Base-by-base conservation (phyloP, 1,140 invertebrate genomes). In the Mycetomoellerius zeteki region DNA sequence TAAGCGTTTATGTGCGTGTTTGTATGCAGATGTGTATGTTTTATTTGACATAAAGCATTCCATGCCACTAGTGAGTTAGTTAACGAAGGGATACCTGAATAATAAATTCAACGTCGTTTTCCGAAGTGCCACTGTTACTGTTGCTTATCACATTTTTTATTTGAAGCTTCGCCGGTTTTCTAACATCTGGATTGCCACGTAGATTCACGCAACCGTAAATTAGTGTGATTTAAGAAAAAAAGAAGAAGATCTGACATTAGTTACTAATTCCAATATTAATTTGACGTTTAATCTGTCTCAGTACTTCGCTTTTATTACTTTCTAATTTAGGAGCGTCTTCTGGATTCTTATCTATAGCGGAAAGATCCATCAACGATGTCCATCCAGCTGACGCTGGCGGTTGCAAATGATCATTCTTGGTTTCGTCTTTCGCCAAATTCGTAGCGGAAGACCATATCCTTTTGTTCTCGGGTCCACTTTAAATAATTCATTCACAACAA, bases 361-460 rank as follows among this genome's bases (percentile, higher is more conserved):
- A 81, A 1, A 90, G 89, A 56, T 90, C 89, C 88, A 90, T 90
- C n/a, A 90, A 24, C 1, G 89, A 90, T 27, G 89, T 90, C 89
- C 89, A 90, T 16, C 86, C 89, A 33, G 89, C 58, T 4, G 85
- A 12, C 1, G 82, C 60, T 2, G 16, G 14, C 5, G 67, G 37
- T 5, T 81, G 6, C 21, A 85, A 64, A 5, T 73, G 16, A 6
- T n/a, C 87, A 24, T 16, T 64, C 67, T 80, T 92, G 19, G 90
- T 80, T 65, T 95, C 94, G 56, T 94, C 93, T 69, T 95, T 96
- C 1, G 94, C 91, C 24, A 96, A 88, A 89, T 96, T 96, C 12
- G 96, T 96, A 4, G 96, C 96, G 19, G 96, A 96, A 4, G 96
- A 95, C 96, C 96, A 96, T 52, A 93, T 95, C 3, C 96, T 92